A percentile compares a stretch with the other conserved stretches of the same genome.
Conservation (phyloP, 2,888 invertebrate genomes). For the Apodemia hepburni region DNA sequence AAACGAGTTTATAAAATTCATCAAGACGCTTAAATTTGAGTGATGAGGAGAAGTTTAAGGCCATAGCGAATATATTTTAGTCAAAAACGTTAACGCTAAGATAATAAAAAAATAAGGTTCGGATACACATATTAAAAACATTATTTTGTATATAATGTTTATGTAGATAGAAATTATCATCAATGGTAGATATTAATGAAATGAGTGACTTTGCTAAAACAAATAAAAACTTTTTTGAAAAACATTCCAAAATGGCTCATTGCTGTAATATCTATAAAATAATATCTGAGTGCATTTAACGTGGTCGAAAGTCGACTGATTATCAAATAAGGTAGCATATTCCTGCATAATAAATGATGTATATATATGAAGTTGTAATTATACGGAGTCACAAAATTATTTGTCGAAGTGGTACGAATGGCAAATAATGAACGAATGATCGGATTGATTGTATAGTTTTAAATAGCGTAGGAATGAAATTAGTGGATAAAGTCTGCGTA, state of each 20-base stretch:
- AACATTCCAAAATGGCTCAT: background rate
- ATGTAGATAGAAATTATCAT: conserved; percentile 38
- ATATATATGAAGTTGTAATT: background rate
- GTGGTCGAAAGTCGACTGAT: background rate
- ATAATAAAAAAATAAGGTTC: conserved; percentile 15
- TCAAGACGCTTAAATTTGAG: conserved; percentile 15
- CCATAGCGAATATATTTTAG: conserved; percentile 20
- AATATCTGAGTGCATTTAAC: background rate
- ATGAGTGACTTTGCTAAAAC: conserved; percentile 15
- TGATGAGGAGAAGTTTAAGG: background rate
- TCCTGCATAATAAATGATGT: too few relatives aligned
- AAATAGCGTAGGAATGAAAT: background rate
- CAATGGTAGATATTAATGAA: conserved; percentile 18
- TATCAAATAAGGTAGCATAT: background rate
- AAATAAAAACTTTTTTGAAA: background rate
- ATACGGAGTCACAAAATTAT: background rate
- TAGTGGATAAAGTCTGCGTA: background rate
- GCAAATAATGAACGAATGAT: background rate
- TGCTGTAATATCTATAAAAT: background rate
- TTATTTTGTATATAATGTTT: conserved; percentile 60
- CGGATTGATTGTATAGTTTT: background rate
- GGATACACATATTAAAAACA: conserved; percentile 25
- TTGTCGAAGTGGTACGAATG: background rate
- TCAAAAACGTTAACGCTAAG: conserved; percentile 12
- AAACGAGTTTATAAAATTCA: conserved; percentile 11